Conservation (phyloP, 2,113 vertebrate species). For the zebrafish (Danio rerio) region GRCz12tu NC_133195.1:45166001-45166500, state of each 20-base stretch:
- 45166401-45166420: conserved; percentile 32
- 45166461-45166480: neutral
- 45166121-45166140: neutral
- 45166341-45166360: conserved; percentile 33
- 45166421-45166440: neutral
- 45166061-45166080: neutral
- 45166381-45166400: conserved; percentile 42
- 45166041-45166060: neutral
- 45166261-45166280: conserved; percentile 16
- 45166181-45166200: conserved; percentile 9
- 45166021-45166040: neutral
- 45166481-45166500: neutral
- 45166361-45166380: conserved; percentile 54
- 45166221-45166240: conserved; percentile 39
- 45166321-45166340: conserved; percentile 33
- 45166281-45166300: conserved; percentile 25
- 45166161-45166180: neutral
- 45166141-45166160: neutral
- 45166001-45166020: no score
- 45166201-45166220: conserved; percentile 36
- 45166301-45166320: conserved; percentile 13
- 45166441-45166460: neutral
- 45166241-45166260: conserved; percentile 6
- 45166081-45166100: neutral
- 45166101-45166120: neutral